Conservation (phyloP, 2,797 vertebrate species). For the Staurois parvus region DNA sequence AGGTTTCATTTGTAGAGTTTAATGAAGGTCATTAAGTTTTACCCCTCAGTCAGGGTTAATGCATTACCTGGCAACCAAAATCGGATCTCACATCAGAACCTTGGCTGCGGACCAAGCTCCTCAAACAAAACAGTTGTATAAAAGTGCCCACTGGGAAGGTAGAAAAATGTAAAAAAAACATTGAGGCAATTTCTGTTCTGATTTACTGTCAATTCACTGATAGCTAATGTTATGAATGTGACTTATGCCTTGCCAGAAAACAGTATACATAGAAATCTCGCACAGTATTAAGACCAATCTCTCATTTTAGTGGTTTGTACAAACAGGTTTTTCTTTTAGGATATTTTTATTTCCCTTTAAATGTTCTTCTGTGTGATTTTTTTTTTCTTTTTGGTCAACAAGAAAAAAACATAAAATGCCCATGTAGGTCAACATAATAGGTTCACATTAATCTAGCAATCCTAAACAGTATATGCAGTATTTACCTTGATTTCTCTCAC, state of each 20-base stretch:
- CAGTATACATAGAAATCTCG: not conserved
- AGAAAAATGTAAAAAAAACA: conserved; percentile 70
- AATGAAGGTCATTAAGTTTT: conserved; percentile 82
- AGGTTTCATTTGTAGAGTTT: conserved; percentile 76
- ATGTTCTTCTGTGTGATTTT: not conserved
- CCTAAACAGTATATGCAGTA: too few species aligned
- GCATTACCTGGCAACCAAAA: conserved; percentile 80
- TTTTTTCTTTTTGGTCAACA: not conserved
- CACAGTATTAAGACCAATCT: too few species aligned
- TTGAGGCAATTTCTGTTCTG: conserved; percentile 70
- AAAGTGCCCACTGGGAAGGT: conserved; percentile 70
- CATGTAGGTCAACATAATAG: too few species aligned
- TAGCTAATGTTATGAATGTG: conserved; percentile 4
- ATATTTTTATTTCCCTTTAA: too few species aligned
- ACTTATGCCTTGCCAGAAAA: not conserved
- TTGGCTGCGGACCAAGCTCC: conserved; percentile 77
- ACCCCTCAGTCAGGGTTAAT: conserved; percentile 81
- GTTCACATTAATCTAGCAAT: too few species aligned
- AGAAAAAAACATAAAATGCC: not conserved
- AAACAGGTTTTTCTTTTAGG: too few species aligned
- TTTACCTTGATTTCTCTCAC: too few species aligned
- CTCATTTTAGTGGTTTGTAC: too few species aligned
- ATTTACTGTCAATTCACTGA: conserved; percentile 63
- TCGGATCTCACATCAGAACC: conserved; percentile 76
- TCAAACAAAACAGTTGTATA: conserved; percentile 75